A percentile compares a stretch with the other conserved stretches of the same genome.
Evolutionary conservation across 2,113 vertebrate genomes (phyloP).

Genomic region (Sinocyclocheilus anshuiensis): DNA sequence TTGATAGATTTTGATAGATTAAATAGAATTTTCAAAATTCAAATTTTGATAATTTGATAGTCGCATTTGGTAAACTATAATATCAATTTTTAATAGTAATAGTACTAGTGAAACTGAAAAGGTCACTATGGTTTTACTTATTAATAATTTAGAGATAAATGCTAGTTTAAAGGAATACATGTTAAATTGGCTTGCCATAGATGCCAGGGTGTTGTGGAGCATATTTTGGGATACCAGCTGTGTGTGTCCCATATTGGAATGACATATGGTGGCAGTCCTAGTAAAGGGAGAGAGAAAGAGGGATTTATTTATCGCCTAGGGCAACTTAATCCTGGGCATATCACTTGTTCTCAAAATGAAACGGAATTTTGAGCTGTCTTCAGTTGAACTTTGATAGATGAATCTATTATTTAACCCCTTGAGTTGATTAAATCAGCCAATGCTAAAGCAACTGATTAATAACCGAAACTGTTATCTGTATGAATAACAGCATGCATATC

Average conservation of each 20-base stretch:
- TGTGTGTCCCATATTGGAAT: conserved; percentile 52
- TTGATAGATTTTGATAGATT: background rate
- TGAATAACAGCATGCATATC: background rate
- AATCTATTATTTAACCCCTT: background rate
- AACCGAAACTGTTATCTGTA: background rate
- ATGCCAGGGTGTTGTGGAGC: conserved; percentile 8
- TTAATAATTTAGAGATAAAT: background rate
- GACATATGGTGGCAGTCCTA: conserved; percentile 46
- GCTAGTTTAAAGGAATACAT: background rate
- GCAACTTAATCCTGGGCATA: conserved; percentile 19
- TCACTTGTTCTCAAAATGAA: conserved; percentile 28
- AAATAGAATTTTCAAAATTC: no score
- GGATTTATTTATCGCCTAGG: background rate
- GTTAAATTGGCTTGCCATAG: conserved; percentile 7
- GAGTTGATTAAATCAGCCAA: background rate
- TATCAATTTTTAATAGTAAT: no score
- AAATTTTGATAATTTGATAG: no score
- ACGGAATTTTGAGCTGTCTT: conserved; percentile 11
- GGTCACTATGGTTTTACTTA: background rate
- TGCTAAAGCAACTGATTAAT: background rate
- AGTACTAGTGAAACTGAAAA: background rate
- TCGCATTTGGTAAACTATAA: no score
- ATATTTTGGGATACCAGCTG: conserved; percentile 13
- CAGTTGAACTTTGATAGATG: background rate
- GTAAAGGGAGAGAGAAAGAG: conserved; percentile 19